Evolutionary conservation across 2,113 vertebrate species (phyloP).

Genomic region (Labeo rohita): DNA sequence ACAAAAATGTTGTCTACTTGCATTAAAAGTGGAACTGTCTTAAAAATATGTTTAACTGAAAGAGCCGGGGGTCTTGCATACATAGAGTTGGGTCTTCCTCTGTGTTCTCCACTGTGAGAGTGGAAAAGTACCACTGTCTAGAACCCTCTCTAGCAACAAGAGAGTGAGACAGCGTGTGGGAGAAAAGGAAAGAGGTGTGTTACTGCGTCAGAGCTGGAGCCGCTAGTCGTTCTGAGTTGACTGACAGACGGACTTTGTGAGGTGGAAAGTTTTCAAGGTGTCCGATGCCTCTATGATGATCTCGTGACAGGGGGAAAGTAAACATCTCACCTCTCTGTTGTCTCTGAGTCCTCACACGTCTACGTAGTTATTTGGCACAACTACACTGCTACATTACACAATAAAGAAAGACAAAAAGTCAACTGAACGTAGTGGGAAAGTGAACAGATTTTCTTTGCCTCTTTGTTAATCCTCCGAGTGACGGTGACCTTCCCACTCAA

Average conservation of each 20-base stretch:
- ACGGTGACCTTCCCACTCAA: constrained; percentile 16
- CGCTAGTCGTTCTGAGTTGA: background rate
- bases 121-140: constrained; percentile 50
- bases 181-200: constrained; percentile 38
- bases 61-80: too few species aligned
- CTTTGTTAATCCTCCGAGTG: background rate
- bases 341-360: background rate
- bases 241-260: background rate
- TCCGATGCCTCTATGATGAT: constrained; percentile 36
- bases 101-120: constrained; percentile 24
- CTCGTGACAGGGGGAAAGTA: constrained; percentile 41
- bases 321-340: constrained; percentile 12
- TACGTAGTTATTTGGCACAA: background rate
- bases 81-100: background rate
- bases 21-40: background rate
- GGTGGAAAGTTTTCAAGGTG: constrained; percentile 48
- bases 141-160: constrained; percentile 19
- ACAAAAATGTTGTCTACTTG: background rate
- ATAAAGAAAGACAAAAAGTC: background rate
- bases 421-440: background rate
- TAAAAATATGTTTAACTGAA: background rate
- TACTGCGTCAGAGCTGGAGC: constrained; percentile 30
- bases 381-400: background rate
- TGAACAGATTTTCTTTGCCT: background rate
- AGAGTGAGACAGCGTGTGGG: background rate